Evolutionary conservation across 2,797 vertebrate species (phyloP).

Genomic region (Cyclopterus lumpus): DNA sequence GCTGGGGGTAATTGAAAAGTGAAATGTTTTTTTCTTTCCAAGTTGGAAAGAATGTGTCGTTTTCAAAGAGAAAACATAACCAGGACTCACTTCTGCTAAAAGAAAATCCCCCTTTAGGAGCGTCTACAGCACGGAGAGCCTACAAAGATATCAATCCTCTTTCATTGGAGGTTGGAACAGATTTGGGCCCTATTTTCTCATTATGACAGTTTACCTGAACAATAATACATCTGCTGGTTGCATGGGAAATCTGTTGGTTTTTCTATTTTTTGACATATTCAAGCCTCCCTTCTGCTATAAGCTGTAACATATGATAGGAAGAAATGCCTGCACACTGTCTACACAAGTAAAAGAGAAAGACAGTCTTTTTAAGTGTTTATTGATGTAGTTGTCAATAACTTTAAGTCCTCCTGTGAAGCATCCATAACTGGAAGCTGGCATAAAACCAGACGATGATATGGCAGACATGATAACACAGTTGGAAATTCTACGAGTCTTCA

Average conservation of each 20-base stretch:
- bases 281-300: not conserved
- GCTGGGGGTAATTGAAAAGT: conserved; percentile 86
- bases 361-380: not conserved
- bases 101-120: conserved; percentile 59
- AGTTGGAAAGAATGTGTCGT: conserved; percentile 78
- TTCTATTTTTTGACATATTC: not conserved
- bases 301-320: not conserved
- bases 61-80: conserved; percentile 79
- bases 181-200: conserved; percentile 58
- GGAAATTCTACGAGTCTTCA: not conserved
- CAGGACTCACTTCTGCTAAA: conserved; percentile 60
- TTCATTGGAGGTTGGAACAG: conserved; percentile 50
- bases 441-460: not conserved
- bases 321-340: not conserved
- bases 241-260: not conserved
- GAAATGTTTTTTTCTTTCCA: conserved; percentile 80
- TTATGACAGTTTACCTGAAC: conserved; percentile 51
- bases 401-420: conserved; percentile 1
- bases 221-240: conserved; percentile 27
- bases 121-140: conserved; percentile 41
- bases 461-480: not conserved
- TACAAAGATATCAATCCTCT: conserved; percentile 65
- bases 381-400: not conserved
- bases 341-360: not conserved
- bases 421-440: not conserved